Conservation (phyloP, 53 echinoderm and acorn worm species). For the Holothuria leucospilota region DNA sequence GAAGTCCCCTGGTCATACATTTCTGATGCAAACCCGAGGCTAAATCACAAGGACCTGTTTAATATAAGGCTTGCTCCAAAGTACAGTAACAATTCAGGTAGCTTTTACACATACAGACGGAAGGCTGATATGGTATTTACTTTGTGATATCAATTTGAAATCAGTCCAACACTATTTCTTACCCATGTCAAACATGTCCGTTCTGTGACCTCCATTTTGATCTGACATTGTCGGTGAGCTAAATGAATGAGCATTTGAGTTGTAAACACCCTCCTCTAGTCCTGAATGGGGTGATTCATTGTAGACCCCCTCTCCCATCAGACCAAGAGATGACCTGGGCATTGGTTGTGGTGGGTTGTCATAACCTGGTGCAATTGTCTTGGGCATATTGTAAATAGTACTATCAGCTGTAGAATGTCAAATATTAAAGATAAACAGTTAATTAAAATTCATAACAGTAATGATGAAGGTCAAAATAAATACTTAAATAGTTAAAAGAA, state of each 20-base stretch:
- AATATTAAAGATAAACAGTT: not conserved
- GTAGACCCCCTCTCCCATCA: conserved; percentile 9
- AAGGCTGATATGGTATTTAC: no score
- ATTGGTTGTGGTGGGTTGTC: conserved; percentile 72
- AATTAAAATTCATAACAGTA: no score
- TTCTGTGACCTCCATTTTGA: conserved; percentile 58
- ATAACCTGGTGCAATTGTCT: conserved; percentile 70
- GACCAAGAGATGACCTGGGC: conserved; percentile 4
- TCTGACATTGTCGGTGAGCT: conserved; percentile 34
- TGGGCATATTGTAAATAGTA: conserved; percentile 75
- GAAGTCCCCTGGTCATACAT: no score
- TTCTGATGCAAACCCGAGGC: no score
- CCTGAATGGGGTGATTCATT: conserved; percentile 50
- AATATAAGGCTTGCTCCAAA: no score
- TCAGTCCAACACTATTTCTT: conserved; percentile 22
- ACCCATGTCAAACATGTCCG: conserved; percentile 98
- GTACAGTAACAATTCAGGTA: no score
- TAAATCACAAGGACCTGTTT: no score
- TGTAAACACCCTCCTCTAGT: conserved; percentile 51
- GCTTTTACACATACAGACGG: no score
- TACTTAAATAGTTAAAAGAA: no score
- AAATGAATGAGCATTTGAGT: conserved; percentile 28
- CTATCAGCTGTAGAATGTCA: conserved; percentile 43
- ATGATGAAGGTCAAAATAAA: no score
- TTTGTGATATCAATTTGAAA: no score